Conservation (phyloP, 1,140 invertebrate species). For the Cotesia vestalis region DNA sequence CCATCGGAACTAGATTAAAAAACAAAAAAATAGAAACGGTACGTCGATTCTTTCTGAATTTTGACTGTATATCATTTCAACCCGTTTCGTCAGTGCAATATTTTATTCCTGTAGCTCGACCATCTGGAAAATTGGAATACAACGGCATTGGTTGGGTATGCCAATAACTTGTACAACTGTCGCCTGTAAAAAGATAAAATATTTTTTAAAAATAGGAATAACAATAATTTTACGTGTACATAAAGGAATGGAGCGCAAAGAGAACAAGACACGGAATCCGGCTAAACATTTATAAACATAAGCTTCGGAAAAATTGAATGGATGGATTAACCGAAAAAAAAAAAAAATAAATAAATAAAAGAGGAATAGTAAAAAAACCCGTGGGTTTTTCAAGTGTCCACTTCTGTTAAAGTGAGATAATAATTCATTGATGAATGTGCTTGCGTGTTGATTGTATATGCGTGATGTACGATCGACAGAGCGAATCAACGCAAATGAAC, state of each 20-base stretch:
- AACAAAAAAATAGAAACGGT: constrained; percentile 9
- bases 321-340: not conserved
- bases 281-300: not conserved
- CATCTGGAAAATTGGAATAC: constrained; percentile 45
- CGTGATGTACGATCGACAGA: constrained; percentile 11
- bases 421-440: constrained; percentile 2
- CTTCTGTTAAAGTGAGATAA: constrained; percentile 9
- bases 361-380: constrained; percentile 1
- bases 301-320: not conserved
- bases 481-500: constrained; percentile 25
- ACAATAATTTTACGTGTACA: not conserved
- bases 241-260: constrained; percentile 14
- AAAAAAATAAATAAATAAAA: constrained; percentile 1
- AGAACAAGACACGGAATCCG: constrained; percentile 1
- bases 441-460: not conserved
- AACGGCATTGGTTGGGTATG: constrained; percentile 32
- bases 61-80: constrained; percentile 36
- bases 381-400: too few relatives aligned
- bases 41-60: constrained; percentile 26
- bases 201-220: constrained; percentile 23
- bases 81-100: constrained; percentile 40
- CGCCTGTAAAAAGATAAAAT: constrained; percentile 30
- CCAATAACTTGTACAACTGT: constrained; percentile 43
- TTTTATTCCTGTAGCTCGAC: constrained; percentile 36
- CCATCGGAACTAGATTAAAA: not conserved